Evolutionary conservation across 2,888 invertebrate genomes (phyloP), one percentile per base, ranked within the genome.

Genomic region (Melitaea athalia): DNA sequence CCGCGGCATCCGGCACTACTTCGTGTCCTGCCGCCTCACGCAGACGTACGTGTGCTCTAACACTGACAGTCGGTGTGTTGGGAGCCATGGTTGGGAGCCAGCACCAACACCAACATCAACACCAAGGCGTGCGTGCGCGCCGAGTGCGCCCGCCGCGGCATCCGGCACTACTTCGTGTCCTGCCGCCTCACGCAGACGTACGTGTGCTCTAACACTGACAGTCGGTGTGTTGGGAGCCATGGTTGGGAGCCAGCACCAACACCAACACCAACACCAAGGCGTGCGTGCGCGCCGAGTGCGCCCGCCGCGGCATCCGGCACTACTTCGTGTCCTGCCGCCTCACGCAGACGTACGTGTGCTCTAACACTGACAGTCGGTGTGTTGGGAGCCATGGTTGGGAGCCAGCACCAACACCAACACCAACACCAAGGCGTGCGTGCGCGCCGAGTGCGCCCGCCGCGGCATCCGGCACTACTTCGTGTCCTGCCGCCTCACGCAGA

Each of bases 181-280:
- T 96, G 96, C n/a, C 31, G 66, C 2, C 60, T 66, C 11, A 66
- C 92, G 99, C 53, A 99, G 91, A 99, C 99, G 0, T 99, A 99
- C 0, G 99, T 99, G 2, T 97, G 98, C 92, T 11, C 45, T 14
- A 4, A 11, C 11, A 12, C 99, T 99, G 5, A 99, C 99, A 85
- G 0, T 99, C 99, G 0, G 99, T 99, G 2, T 97, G 99, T 1
- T 99, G 99, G 99, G 98, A 98, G 88, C 95, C 97, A 64, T n/a
- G n/a, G n/a, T n/a, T n/a, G n/a, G n/a, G 95, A 98, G 12, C 88
- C 96, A 38, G 91, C 24, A 24, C 24, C 24, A 24, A 3, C 24
- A 24, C 24, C 24, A 24, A 24, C 24, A 24, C 24, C 24, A 38
- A 38, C 38, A 99, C 99, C 6, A 99, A 99, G 38, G 94, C 95